Evolutionary conservation across 2,797 vertebrate species (phyloP).

Genomic region (Manis crassicaudata): DNA sequence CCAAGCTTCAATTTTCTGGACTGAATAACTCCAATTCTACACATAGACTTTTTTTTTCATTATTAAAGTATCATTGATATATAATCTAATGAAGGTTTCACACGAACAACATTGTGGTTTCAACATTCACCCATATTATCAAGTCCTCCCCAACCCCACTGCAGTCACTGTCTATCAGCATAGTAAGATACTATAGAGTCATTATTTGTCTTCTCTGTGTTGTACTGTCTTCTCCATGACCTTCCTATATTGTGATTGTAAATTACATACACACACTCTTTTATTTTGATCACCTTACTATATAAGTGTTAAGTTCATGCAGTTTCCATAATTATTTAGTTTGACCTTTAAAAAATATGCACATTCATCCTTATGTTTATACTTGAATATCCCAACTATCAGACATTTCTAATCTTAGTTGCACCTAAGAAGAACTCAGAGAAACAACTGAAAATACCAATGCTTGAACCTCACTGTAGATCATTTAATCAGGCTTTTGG

Average conservation of each 20-base stretch:
- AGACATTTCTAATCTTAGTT: background rate
- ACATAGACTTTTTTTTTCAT: too few relatives aligned
- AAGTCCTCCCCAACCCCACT: too few relatives aligned
- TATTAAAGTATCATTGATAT: too few relatives aligned
- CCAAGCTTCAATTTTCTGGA: background rate
- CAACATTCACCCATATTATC: too few relatives aligned
- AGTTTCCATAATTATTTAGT: background rate
- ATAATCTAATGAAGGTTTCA: too few relatives aligned
- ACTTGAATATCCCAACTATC: background rate
- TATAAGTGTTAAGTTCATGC: background rate
- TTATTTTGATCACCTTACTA: background rate
- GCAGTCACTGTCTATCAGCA: too few relatives aligned
- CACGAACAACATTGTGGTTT: too few relatives aligned
- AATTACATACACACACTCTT: background rate
- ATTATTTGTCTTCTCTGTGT: too few relatives aligned
- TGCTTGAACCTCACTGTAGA: background rate
- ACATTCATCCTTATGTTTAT: background rate
- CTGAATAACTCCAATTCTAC: background rate
- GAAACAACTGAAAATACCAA: background rate
- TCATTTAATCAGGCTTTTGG: background rate
- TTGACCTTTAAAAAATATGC: background rate
- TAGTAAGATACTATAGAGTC: too few relatives aligned
- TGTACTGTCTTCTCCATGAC: too few relatives aligned
- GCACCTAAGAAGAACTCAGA: background rate
- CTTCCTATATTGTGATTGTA: too few relatives aligned